Conservation (phyloP, 2,888 invertebrate species). For the Cataglyphis cursor region DNA sequence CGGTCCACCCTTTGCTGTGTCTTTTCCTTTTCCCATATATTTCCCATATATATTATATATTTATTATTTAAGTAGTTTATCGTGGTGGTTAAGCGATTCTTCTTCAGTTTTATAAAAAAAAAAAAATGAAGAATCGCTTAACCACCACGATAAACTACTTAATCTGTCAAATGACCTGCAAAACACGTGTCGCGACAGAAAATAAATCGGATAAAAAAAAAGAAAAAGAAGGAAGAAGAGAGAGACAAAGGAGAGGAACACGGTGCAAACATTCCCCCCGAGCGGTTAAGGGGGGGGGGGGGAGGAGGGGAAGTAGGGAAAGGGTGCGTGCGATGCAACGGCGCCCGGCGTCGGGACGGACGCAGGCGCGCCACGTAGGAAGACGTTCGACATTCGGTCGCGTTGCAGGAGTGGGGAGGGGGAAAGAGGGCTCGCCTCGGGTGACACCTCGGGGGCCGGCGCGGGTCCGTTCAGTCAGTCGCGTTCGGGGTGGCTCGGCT, state of each 20-base stretch:
- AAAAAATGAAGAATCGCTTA: background rate
- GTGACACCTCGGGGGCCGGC: slow-evolving; percentile 29
- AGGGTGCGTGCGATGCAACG: slow-evolving; percentile 1
- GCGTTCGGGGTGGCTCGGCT: slow-evolving; percentile 36
- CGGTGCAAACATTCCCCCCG: background rate
- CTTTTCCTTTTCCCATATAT: too few species aligned
- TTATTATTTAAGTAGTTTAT: too few species aligned
- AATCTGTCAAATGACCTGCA: background rate
- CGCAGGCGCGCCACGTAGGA: slow-evolving; percentile 30
- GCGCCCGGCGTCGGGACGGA: background rate
- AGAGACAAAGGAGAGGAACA: background rate
- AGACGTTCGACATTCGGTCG: background rate
- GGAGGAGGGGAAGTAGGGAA: too few species aligned
- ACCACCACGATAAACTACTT: background rate
- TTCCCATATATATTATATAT: too few species aligned
- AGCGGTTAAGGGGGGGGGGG: too few species aligned
- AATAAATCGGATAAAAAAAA: background rate
- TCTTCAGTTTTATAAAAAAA: too few species aligned
- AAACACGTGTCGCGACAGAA: background rate
- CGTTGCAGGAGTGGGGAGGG: background rate
- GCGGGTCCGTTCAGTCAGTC: slow-evolving; percentile 33
- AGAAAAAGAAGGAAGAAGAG: background rate
- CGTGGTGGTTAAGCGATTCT: too few species aligned
- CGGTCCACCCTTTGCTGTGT: background rate
- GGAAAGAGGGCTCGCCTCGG: background rate